Evolutionary conservation across 2,888 invertebrate species (phyloP), one percentile per base, ranked within the genome.

Genomic region (Notocelia uddmanniana): DNA sequence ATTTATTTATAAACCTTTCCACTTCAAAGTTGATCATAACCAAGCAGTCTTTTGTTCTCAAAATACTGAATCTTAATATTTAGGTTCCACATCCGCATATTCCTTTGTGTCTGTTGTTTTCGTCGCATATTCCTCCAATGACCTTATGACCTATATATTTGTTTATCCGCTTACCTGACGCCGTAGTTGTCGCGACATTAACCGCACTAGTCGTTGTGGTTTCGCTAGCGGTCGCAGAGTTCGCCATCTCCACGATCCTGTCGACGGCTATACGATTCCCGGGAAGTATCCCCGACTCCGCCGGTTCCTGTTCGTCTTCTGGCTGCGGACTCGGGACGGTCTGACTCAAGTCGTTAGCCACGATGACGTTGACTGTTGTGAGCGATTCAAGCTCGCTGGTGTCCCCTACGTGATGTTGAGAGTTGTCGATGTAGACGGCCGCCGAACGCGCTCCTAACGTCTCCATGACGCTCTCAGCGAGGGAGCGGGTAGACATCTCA

Each of bases 401-500:
- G 2, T 92, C 91, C 0, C 86, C 79, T 0, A 87, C 81, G 10
- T 89, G 59, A 58, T 74, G 75, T 0, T 73, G 89, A 0, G 89
- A 83, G 55, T 93, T 93, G 62, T 94, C 94, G n/a, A 94, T 93
- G 74, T 92, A 93, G 0, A 94, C 94, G 0, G 93, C 89, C 0
- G 93, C 93, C 0, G 94, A 94, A 0, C 94, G 79, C 0, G 94
- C 94, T 1, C 94, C 94, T 0, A 94, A 80, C 0, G 93, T 89
- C 77, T 94, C 94, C 93, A 94, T 94, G 0, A 94, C 94, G 75
- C 93, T 92, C 73, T 94, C 94, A 0, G 94, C 94, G n/a, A 94
- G 62, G 0, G 92, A 92, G 1, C 93, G 80, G 0, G 94, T 94
- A 1, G 93, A 93, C 62, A 92, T 55, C 76, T 94, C 93, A 76